A percentile compares a stretch with the other conserved stretches of the same genome.
Conservation (phyloP, 1,140 invertebrate genomes). For the Steinernema feltiae region DNA sequence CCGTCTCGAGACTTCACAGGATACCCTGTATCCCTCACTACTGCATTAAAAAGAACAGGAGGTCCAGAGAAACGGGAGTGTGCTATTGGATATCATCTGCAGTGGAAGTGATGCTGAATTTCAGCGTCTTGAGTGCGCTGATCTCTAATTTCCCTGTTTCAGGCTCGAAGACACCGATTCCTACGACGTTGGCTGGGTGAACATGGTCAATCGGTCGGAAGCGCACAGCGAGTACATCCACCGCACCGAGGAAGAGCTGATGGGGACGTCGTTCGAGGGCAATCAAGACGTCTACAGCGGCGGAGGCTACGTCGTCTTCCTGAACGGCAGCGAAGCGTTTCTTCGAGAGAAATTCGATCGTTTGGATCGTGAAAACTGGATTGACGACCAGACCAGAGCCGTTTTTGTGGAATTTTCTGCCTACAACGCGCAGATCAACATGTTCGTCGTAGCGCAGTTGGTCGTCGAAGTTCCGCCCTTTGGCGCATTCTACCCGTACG, state of each 20-base stretch:
- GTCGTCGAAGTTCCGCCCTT: slow-evolving; percentile 52
- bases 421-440: slow-evolving; percentile 62
- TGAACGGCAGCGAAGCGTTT: slow-evolving; percentile 59
- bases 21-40: too few relatives aligned
- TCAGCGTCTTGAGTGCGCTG: too few relatives aligned
- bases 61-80: too few relatives aligned
- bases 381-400: slow-evolving; percentile 63
- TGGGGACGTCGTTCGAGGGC: slow-evolving; percentile 52
- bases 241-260: slow-evolving; percentile 53
- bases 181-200: slow-evolving; percentile 28
- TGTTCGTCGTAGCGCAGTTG: slow-evolving; percentile 35
- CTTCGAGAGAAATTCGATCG: slow-evolving; percentile 56
- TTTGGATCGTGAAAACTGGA: slow-evolving; percentile 61
- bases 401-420: slow-evolving; percentile 65
- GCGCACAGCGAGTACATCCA: slow-evolving; percentile 58
- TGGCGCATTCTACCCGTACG: slow-evolving; percentile 62
- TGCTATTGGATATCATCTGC: too few relatives aligned
- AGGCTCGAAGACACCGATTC: slow-evolving; percentile 36
- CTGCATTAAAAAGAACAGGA: too few relatives aligned
- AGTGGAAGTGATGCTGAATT: too few relatives aligned
- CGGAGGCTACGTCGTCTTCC: slow-evolving; percentile 63
- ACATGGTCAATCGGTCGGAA: slow-evolving; percentile 27
- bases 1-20: too few relatives aligned
- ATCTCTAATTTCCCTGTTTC: too few relatives aligned
- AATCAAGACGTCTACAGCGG: slow-evolving; percentile 61